Evolutionary conservation across 35 echinoderm and acorn worm species (phyloP), one percentile per base, ranked within the genome.

Genomic region (Apostichopus japonicus): DNA sequence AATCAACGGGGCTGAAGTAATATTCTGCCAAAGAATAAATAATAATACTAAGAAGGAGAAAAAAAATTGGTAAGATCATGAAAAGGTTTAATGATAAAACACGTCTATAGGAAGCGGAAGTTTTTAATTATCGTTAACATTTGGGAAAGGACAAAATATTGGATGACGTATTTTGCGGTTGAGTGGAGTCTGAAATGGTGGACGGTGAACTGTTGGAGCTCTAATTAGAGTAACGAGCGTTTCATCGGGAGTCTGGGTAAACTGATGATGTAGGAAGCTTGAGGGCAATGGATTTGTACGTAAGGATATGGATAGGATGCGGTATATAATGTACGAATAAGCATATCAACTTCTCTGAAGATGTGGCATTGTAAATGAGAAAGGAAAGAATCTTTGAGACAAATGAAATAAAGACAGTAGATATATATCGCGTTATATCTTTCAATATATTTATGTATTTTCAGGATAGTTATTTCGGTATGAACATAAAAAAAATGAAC

Each of bases 61-160:
- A 44, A 67, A 67, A 19, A 67, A 19, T 19, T 15, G 63, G 63
- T 19, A 67, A 67, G 11, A 67, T 67, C 54, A 83, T 83, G 54
- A 54, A 83, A 33, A 83, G 10, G n/a, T 33, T 11, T 52, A 79
- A 83, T 13, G 54, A 52, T 23, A 84, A 23, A 56, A 55, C 54
- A 24, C 54, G 81, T 84, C 81, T 57, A 84, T 21, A 21, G 81
- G 56, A 84, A 84, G 57, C 81, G 81, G 81, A 84, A 84, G 81
- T 84, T 84, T 84, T 84, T 84, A 84, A 84, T 84, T 84, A 84
- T 84, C 81, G 24, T 51, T 59, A 23, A 58, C 16, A 84, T 84
- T 84, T 83, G 79, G 56, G 23, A 27, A 53, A 59, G 81, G 81
- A 84, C 54, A 84, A 57, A 84, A 84, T 23, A 84, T 57, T 75